These are phyloP conservation scores for Helarctos malayanus DNA, from an alignment of 2,797 vertebrate genomes.

Conservation along the genomic window DNA sequence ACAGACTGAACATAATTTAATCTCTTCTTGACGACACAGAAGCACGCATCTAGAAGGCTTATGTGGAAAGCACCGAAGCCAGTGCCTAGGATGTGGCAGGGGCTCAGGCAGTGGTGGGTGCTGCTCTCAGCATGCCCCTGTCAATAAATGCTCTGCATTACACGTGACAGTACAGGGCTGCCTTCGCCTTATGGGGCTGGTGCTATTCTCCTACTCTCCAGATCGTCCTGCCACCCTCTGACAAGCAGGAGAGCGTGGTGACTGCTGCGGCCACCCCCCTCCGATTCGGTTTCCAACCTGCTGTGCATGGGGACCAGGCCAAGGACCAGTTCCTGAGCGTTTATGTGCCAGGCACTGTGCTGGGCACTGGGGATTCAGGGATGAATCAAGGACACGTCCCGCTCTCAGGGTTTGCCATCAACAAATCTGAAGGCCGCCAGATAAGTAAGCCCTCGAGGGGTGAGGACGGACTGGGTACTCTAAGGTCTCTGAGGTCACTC, in stretches of 20 bases:
- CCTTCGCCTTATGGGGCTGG: background rate
- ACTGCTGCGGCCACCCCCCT: background rate
- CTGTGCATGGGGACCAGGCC: background rate
- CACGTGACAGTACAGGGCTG: background rate
- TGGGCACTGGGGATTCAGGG: background rate
- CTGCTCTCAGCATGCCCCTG: background rate
- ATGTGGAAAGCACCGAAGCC: background rate
- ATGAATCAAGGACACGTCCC: background rate
- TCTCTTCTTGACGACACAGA: background rate
- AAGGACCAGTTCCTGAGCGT: background rate
- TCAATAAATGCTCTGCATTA: background rate
- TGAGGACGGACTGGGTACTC: background rate
- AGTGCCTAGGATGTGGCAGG: background rate
- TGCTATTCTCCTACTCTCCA: background rate
- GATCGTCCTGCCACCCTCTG: background rate
- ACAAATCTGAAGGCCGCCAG: background rate
- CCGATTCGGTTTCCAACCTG: background rate
- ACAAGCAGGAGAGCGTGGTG: background rate
- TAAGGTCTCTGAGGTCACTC: background rate
- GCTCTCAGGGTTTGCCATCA: background rate
- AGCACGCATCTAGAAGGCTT: background rate
- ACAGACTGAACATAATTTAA: background rate
- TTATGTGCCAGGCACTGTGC: background rate
- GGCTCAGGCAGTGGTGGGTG: fast-evolving
- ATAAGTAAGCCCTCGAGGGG: background rate